Base-by-base conservation (phyloP, 2,113 vertebrate genomes). In the Sisor rabdophorus region DNA sequence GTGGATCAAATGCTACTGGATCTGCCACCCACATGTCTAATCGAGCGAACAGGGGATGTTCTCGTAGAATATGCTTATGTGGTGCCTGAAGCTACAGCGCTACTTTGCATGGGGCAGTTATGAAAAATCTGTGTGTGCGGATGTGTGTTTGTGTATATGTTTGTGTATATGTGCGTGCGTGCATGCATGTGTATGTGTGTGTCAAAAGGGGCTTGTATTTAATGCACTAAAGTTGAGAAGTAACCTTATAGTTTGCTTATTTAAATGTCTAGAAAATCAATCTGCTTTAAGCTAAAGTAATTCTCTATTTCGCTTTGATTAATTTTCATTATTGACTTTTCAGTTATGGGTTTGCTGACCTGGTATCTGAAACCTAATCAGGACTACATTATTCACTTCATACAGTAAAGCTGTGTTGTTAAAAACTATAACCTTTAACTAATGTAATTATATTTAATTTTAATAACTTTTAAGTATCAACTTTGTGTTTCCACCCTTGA, bases 31-130 rank as follows among this genome's bases (percentile, higher is more conserved):
- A 52, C 63, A 2, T 76, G 24, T 7, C 32, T 48, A 55, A 30
- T 32, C 20, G n/a, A 16, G 47, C 50, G 26, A 67, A 53, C 4
- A 30, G 20, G 44, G 65, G 47, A 20, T 52, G 47, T 52, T 52
- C 65, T 52, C 1, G 10, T 30, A 69, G 50, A 69, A 12, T 10
- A 72, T 40, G 70, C 52, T 61, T 32, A 13, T 52, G 44, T 20
- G 10, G 58, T 11, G 19, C 26, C 20, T 73, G 20, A 55, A 61
- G 30, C 54, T 28, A 56, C 50, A 12, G 16, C 2, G 17, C 56
- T 19, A 28, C 47, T 74, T 61, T 74, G 58, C 24, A 63, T 74
- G 40, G 28, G 26, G n/a, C 56, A 50, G 56, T 73, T 73, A 73
- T 30, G 24, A 73, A 20, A 3, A 19, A 59, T 4, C 26, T 1